Evolutionary conservation across 2,113 vertebrate species (phyloP).

Genomic region (Heptranchias perlo): DNA sequence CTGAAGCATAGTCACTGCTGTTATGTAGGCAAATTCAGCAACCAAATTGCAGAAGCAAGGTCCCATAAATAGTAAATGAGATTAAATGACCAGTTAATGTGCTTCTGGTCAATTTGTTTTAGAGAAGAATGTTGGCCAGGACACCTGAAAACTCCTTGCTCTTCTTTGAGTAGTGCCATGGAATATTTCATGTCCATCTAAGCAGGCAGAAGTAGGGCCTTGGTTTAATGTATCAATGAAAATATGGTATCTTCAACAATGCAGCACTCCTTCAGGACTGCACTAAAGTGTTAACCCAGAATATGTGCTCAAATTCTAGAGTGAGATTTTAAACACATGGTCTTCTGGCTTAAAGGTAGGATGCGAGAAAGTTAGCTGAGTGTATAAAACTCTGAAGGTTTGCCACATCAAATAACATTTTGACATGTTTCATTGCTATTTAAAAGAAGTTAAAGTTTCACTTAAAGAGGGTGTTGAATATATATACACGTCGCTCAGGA

Average conservation of each 20-base stretch:
- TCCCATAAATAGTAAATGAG: neutral
- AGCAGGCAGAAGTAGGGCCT: neutral
- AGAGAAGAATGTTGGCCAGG: neutral
- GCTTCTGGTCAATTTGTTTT: neutral
- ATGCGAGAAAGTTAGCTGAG: neutral
- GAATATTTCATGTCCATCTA: neutral
- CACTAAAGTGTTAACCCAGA: neutral
- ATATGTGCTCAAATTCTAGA: neutral
- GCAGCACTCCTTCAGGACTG: too few relatives aligned
- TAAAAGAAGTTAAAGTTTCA: neutral
- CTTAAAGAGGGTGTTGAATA: neutral
- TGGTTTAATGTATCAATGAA: too few relatives aligned
- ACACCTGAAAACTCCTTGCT: neutral
- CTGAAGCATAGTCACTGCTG: neutral
- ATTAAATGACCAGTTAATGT: neutral
- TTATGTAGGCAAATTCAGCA: neutral
- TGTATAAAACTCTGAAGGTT: neutral
- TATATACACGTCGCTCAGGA: neutral
- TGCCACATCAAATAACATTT: neutral
- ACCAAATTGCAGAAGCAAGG: too few relatives aligned
- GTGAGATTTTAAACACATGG: neutral
- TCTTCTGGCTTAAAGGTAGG: neutral
- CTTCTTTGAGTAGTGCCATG: neutral
- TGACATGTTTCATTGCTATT: neutral
- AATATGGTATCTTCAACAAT: too few relatives aligned